Conservation (phyloP, 1,140 invertebrate species). For the Ceratitis capitata region DNA sequence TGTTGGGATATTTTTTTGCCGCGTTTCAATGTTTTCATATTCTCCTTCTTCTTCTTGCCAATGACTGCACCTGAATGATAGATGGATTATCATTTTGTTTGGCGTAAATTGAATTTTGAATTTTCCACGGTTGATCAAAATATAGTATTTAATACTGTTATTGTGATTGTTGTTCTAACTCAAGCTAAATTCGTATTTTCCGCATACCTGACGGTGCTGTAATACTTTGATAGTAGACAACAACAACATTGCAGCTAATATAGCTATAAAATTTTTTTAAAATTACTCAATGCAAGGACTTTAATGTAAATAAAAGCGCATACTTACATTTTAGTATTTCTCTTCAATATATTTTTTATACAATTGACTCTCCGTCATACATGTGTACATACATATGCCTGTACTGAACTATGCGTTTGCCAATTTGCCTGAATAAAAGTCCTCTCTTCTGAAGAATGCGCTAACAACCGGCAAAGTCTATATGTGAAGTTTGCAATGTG, state of each 20-base stretch:
- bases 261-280: no score
- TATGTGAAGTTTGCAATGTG: background rate
- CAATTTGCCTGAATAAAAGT: slow-evolving; percentile 1
- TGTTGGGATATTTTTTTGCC: background rate
- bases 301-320: background rate
- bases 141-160: slow-evolving; percentile 5
- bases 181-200: background rate
- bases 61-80: slow-evolving; percentile 61
- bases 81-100: slow-evolving; percentile 61
- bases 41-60: background rate
- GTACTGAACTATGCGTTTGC: background rate
- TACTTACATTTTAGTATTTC: no score
- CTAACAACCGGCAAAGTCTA: slow-evolving; percentile 1
- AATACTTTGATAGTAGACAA: no score
- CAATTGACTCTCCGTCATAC: background rate
- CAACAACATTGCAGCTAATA: no score
- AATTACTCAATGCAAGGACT: background rate
- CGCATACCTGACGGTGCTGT: no score
- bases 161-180: background rate
- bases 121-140: slow-evolving; percentile 45
- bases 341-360: no score
- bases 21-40: background rate
- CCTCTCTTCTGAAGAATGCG: background rate
- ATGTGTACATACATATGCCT: background rate
- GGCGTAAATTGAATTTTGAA: slow-evolving; percentile 64